Conservation (phyloP, 2,113 vertebrate species). For the Theristicus caerulescens region DNA sequence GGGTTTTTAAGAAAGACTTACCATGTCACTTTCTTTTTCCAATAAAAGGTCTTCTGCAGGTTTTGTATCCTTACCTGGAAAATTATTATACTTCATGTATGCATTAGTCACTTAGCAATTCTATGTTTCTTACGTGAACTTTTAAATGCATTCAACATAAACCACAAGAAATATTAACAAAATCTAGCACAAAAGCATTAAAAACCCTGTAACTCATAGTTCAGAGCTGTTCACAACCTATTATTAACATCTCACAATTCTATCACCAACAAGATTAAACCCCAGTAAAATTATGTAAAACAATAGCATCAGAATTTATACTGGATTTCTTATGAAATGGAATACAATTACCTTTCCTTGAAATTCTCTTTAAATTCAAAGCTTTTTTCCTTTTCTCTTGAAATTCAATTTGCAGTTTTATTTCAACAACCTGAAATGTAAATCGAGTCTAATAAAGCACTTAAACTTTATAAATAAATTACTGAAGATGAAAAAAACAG, state of each 20-base stretch:
- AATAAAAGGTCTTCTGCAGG: conserved; percentile 60
- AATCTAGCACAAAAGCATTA: not conserved
- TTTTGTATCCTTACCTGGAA: conserved; percentile 74
- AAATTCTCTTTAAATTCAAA: conserved; percentile 79
- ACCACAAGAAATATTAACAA: not conserved
- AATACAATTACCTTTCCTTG: conserved; percentile 77
- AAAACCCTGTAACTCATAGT: accelerated
- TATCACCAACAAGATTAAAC: not conserved
- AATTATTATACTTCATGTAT: conserved; percentile 2
- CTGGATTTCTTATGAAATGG: not conserved
- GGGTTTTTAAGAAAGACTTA: conserved; percentile 16
- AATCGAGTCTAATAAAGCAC: not conserved
- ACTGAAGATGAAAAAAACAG: not conserved
- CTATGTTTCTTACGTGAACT: not conserved
- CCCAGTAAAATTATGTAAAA: not conserved
- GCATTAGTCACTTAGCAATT: not conserved
- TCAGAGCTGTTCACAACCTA: not conserved
- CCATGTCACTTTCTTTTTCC: conserved; percentile 72
- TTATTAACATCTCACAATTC: not conserved
- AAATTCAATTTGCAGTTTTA: conserved; percentile 91
- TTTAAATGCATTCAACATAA: not conserved
- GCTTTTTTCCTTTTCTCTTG: conserved; percentile 87
- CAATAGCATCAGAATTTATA: not conserved
- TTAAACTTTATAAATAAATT: not conserved
- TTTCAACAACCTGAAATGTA: conserved; percentile 86